phyloP scores from a whole-genome alignment of 2,797 vertebrate genomes.

The Passerculus sandwichensis region DNA sequence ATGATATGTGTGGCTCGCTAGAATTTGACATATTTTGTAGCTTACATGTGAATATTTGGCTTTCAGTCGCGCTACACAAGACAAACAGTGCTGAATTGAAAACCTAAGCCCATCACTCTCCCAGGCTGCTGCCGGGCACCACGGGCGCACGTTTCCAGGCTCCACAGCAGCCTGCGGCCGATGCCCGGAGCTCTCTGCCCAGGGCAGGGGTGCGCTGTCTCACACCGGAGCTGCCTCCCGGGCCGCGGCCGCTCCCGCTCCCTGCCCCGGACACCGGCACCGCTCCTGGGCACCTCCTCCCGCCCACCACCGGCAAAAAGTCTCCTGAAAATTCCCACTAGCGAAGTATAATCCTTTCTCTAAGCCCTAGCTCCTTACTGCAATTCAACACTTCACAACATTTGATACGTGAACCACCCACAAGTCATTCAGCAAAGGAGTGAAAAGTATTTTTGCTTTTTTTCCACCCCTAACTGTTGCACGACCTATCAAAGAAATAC shows the following conservation, averaged over 20 bases:
- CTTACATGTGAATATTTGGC: neutral
- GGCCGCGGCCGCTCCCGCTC: constrained; percentile 79
- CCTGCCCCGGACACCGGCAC: constrained; percentile 41
- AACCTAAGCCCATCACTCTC: fast-evolving
- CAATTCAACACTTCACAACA: neutral
- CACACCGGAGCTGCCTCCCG: neutral
- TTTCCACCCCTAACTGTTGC: neutral
- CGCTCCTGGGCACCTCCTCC: neutral
- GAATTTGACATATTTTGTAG: neutral
- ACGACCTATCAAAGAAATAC: neutral
- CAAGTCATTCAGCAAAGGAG: neutral
- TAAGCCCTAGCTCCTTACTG: neutral
- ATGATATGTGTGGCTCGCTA: neutral
- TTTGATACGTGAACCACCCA: neutral
- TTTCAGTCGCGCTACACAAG: neutral
- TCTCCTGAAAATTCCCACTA: neutral
- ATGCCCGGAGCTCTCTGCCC: constrained; percentile 33
- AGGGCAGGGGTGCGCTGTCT: neutral
- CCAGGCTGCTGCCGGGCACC: fast-evolving
- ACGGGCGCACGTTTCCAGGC: neutral
- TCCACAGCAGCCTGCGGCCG: neutral
- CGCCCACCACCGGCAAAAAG: neutral
- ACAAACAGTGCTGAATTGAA: neutral
- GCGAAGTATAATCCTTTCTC: fast-evolving
- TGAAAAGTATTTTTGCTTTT: neutral